phyloP scores from a whole-genome alignment of 2,888 invertebrate species.

The Eupithecia subfuscata region DNA sequence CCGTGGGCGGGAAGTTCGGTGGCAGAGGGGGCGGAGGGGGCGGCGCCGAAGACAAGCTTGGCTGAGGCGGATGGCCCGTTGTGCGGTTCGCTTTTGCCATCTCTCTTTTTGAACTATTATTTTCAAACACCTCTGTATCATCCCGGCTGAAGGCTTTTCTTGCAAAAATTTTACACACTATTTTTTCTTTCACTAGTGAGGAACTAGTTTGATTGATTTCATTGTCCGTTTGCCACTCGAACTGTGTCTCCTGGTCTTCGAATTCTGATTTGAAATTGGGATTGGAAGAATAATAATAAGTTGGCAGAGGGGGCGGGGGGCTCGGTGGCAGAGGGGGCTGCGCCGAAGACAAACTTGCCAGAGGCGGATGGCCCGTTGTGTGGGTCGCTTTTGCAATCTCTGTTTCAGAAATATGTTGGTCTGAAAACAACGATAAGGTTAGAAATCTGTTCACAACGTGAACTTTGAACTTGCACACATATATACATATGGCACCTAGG shows the following conservation, averaged over 20 bases:
- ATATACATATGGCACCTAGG: neutral
- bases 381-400: neutral
- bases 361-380: neutral
- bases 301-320: slow-evolving; percentile 57
- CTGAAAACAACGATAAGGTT: neutral
- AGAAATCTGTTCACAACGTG: neutral
- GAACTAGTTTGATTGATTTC: no score
- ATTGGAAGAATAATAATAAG: slow-evolving; percentile 43
- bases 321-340: slow-evolving; percentile 62
- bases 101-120: neutral
- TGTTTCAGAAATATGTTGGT: neutral
- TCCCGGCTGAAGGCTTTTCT: no score
- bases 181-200: no score
- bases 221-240: neutral
- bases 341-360: slow-evolving; percentile 18
- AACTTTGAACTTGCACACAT: no score
- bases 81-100: neutral
- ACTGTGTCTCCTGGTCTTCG: slow-evolving; percentile 13
- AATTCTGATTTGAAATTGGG: slow-evolving; percentile 56
- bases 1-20: slow-evolving; percentile 23
- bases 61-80: neutral
- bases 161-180: no score
- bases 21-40: slow-evolving; percentile 51
- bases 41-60: slow-evolving; percentile 46
- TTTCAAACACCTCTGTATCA: no score